These are phyloP conservation scores for Osmerus mordax DNA, from an alignment of 2,113 vertebrate species.

Conservation along the genomic window DNA sequence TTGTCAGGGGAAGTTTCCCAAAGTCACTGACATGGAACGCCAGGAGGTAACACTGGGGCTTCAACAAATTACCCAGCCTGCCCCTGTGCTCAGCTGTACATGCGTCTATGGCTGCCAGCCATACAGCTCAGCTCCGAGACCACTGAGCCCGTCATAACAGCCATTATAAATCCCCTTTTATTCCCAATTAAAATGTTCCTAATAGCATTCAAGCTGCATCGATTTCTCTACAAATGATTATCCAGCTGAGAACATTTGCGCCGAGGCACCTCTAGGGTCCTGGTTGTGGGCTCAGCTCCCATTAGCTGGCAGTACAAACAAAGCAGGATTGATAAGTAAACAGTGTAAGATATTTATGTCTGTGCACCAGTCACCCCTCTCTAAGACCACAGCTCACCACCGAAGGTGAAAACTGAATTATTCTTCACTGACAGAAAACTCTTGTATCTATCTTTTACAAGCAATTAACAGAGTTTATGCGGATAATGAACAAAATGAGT, in stretches of 20 bases:
- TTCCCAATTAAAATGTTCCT: conserved; percentile 67
- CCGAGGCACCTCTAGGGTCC: conserved; percentile 33
- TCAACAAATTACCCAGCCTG: conserved; percentile 32
- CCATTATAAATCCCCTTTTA: conserved; percentile 59
- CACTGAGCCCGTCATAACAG: conserved; percentile 46
- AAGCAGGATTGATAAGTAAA: conserved; percentile 52
- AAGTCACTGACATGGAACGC: conserved; percentile 20
- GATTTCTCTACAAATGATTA: conserved; percentile 51
- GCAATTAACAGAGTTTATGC: too few species aligned
- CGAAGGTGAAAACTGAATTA: conserved; percentile 14
- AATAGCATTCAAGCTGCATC: conserved; percentile 45
- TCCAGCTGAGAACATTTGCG: conserved; percentile 36
- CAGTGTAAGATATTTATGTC: conserved; percentile 42
- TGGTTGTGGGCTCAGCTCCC: conserved; percentile 33
- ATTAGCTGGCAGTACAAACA: conserved; percentile 46
- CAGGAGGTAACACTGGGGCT: conserved; percentile 8
- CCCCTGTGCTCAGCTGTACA: conserved; percentile 14
- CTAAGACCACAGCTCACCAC: conserved; percentile 1
- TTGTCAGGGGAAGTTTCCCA: background rate
- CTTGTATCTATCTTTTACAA: conserved; percentile 17
- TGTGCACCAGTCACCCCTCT: background rate
- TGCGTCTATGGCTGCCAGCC: conserved; percentile 18
- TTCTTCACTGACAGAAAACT: background rate
- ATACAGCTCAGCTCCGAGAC: conserved; percentile 1
- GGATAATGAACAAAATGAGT: too few species aligned